phyloP scores from a whole-genome alignment of 2,888 invertebrate species.

The Pollenia amentaria region DNA sequence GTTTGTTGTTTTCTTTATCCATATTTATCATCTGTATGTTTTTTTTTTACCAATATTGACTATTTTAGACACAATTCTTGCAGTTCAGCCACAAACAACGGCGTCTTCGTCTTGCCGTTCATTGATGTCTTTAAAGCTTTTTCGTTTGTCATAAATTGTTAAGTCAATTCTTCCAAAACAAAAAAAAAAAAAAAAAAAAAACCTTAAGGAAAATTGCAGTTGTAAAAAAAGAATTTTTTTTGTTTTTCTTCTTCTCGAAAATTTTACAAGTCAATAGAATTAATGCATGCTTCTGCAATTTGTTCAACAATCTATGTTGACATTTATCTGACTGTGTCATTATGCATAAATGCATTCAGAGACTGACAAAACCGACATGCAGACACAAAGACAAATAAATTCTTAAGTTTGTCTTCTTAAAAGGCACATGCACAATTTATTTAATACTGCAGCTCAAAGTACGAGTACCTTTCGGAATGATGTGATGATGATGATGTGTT shows the following conservation, averaged over 20 bases:
- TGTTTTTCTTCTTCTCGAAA: constrained; percentile 3
- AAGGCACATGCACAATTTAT: constrained; percentile 55
- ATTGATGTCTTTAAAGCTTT: constrained; percentile 43
- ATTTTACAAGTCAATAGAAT: constrained; percentile 73
- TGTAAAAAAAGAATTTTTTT: constrained; percentile 1
- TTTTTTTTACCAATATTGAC: constrained; percentile 24
- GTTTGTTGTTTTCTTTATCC: constrained; percentile 37
- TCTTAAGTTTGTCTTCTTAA: constrained; percentile 58
- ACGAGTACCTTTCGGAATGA: background rate
- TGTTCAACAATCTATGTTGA: constrained; percentile 71
- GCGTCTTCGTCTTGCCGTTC: constrained; percentile 8
- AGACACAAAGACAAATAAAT: constrained; percentile 56
- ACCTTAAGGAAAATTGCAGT: constrained; percentile 12
- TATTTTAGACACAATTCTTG: constrained; percentile 12
- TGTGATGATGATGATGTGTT: constrained; percentile 13
- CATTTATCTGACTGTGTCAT: constrained; percentile 73
- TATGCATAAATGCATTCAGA: constrained; percentile 64
- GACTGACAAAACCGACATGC: constrained; percentile 53
- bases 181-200: background rate
- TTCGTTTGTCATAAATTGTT: constrained; percentile 67
- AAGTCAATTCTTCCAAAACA: constrained; percentile 39
- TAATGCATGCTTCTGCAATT: constrained; percentile 72
- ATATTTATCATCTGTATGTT: constrained; percentile 23
- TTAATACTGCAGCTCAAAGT: background rate
- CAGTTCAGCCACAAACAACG: background rate